These are phyloP conservation scores for Rhizomys pruinosus DNA, from an alignment of 2,113 vertebrate species.

Conservation along the genomic window DNA sequence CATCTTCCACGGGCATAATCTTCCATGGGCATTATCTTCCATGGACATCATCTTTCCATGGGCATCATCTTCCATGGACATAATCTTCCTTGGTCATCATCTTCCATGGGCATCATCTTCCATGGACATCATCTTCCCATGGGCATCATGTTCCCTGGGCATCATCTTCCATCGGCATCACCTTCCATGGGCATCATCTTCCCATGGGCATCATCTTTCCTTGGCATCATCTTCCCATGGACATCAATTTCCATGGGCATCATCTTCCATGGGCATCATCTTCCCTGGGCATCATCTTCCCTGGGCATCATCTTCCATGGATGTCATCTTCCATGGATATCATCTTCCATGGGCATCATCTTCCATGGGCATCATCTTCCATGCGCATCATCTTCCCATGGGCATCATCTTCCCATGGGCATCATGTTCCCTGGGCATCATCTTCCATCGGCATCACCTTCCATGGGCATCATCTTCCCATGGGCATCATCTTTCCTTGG, in stretches of 20 bases:
- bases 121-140: too few relatives aligned
- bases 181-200: neutral
- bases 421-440: neutral
- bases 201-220: neutral
- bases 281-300: too few relatives aligned
- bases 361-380: neutral
- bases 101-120: neutral
- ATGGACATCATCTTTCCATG: too few relatives aligned
- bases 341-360: neutral
- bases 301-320: neutral
- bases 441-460: too few relatives aligned
- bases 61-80: neutral
- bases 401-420: neutral
- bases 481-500: neutral
- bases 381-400: too few relatives aligned
- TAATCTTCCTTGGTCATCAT: too few relatives aligned
- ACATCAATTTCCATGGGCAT: neutral
- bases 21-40: neutral
- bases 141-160: neutral
- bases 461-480: neutral
- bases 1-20: too few relatives aligned
- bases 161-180: too few relatives aligned
- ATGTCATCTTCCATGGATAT: too few relatives aligned
- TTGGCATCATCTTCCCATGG: too few relatives aligned
- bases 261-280: too few relatives aligned